A percentile compares a stretch with the other conserved stretches of the same genome.
These are phyloP conservation scores for Phainopepla nitens DNA, from an alignment of 2,113 vertebrate genomes.

Conservation along the genomic window DNA sequence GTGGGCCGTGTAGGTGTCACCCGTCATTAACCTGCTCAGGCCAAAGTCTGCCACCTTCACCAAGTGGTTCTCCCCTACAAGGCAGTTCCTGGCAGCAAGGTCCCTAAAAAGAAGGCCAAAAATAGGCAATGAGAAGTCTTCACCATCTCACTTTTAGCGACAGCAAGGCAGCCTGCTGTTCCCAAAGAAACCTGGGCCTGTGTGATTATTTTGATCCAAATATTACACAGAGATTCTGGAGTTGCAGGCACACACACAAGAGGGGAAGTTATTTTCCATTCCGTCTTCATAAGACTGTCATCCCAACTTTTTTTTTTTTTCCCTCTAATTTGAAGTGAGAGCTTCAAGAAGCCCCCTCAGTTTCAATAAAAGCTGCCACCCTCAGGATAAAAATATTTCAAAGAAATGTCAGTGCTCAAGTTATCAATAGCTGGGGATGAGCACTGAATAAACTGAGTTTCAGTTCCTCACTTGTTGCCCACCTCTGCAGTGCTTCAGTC, in stretches of 20 bases:
- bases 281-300: background rate
- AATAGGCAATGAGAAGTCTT: background rate
- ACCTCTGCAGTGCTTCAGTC: background rate
- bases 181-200: background rate
- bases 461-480: background rate
- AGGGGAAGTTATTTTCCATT: conserved; percentile 43
- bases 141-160: background rate
- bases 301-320: background rate
- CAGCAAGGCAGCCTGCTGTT: background rate
- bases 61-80: conserved; percentile 98
- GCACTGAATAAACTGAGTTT: background rate
- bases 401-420: conserved; percentile 60
- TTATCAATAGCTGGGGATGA: conserved; percentile 48
- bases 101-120: conserved; percentile 76
- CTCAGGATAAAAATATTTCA: conserved; percentile 62
- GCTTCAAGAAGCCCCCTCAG: conserved; percentile 59
- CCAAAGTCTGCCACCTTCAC: conserved; percentile 99
- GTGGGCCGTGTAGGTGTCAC: conserved; percentile 94
- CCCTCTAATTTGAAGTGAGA: conserved; percentile 29
- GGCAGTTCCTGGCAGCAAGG: conserved; percentile 95
- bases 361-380: conserved; percentile 66
- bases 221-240: background rate
- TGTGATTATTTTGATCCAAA: background rate
- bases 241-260: background rate
- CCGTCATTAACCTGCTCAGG: conserved; percentile 94